phyloP scores from a whole-genome alignment of 2,797 vertebrate genomes.

The Channallabes apus region DNA sequence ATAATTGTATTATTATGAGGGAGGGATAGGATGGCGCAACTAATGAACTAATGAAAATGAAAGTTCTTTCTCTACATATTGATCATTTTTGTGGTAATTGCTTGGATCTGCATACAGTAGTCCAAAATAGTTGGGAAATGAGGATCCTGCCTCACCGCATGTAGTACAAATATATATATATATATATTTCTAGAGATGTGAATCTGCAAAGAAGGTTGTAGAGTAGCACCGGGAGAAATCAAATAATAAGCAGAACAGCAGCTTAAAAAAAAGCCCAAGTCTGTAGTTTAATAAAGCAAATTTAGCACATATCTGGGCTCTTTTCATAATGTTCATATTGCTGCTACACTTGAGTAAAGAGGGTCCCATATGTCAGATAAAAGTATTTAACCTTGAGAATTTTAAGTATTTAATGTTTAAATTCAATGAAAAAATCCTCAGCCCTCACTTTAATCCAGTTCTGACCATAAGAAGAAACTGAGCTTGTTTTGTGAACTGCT shows the following conservation, averaged over 20 bases:
- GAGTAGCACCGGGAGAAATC: neutral
- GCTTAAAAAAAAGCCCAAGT: neutral
- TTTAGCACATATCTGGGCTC: neutral
- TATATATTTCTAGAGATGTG: neutral
- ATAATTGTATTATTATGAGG: constrained; percentile 18
- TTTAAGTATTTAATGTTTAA: no score
- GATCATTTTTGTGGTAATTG: constrained; percentile 25
- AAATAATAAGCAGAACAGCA: no score
- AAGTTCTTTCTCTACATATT: constrained; percentile 29
- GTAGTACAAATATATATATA: neutral
- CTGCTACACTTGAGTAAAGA: neutral
- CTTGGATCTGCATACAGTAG: constrained; percentile 4
- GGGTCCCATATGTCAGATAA: neutral
- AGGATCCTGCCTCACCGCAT: neutral
- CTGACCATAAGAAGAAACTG: neutral
- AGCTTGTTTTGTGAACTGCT: neutral
- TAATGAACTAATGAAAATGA: constrained; percentile 41
- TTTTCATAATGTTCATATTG: neutral
- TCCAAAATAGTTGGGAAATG: constrained; percentile 5
- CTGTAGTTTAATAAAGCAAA: neutral
- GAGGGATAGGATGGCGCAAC: constrained; percentile 30
- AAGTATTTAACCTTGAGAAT: neutral
- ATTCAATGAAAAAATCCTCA: neutral
- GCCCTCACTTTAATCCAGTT: neutral
- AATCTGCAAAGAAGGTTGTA: neutral